These are phyloP conservation scores for Notodonta dromedarius DNA, from an alignment of 2,888 invertebrate genomes.

Conservation along the genomic window DNA sequence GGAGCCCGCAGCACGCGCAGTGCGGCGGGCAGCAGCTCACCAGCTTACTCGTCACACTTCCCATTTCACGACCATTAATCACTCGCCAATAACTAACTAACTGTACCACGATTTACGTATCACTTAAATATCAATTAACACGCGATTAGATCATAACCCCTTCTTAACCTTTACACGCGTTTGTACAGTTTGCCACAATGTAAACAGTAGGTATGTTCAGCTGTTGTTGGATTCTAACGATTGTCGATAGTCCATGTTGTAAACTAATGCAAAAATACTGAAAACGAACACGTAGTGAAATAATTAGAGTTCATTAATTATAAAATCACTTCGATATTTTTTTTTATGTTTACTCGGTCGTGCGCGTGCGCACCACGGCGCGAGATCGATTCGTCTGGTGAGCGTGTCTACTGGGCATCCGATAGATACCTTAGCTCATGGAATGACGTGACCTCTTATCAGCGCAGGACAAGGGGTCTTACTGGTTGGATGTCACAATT, in stretches of 20 bases:
- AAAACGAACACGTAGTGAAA: constrained; percentile 13
- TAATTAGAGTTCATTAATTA: constrained; percentile 1
- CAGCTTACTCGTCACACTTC: constrained; percentile 68
- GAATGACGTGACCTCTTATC: constrained; percentile 66
- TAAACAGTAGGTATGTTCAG: constrained; percentile 57
- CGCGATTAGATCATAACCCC: constrained; percentile 61
- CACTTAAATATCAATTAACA: constrained; percentile 53
- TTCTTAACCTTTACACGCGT: constrained; percentile 41
- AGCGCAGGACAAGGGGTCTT: constrained; percentile 40
- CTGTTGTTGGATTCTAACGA: constrained; percentile 48
- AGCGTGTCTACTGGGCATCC: constrained; percentile 35
- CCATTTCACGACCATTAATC: constrained; percentile 53
- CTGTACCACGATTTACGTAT: constrained; percentile 25
- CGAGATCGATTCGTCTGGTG: constrained; percentile 57
- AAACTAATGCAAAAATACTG: background rate
- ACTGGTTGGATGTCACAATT: constrained; percentile 22
- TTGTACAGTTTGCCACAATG: constrained; percentile 46
- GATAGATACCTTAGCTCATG: constrained; percentile 37
- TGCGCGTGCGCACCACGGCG: constrained; percentile 61
- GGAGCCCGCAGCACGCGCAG: constrained; percentile 54
- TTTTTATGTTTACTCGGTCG: constrained; percentile 8
- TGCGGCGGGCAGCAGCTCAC: constrained; percentile 50
- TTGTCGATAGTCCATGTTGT: constrained; percentile 14
- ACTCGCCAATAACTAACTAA: constrained; percentile 32
- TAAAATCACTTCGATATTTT: constrained; percentile 12